Evolutionary conservation across 2,888 invertebrate genomes (phyloP).

Genomic region (Hydrotaea diabolus): DNA sequence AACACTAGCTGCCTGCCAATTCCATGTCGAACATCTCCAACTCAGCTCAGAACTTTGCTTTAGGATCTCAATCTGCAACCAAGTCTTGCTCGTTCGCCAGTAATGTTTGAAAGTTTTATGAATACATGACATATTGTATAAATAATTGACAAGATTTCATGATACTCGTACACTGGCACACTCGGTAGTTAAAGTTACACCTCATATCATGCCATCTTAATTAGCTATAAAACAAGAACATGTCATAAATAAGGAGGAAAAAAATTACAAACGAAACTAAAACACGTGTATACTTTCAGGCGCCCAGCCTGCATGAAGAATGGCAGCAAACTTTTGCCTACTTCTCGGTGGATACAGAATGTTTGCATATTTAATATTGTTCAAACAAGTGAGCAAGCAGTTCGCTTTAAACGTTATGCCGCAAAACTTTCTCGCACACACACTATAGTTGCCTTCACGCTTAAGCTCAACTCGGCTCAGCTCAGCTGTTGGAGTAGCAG

Average conservation of each 20-base stretch:
- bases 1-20: background rate
- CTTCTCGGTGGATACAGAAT: background rate
- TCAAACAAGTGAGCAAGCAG: background rate
- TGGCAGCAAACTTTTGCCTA: background rate
- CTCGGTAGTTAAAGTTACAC: background rate
- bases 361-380: background rate
- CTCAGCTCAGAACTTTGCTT: background rate
- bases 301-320: background rate
- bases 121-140: slow-evolving; percentile 33
- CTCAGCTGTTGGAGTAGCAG: background rate
- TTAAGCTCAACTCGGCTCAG: background rate
- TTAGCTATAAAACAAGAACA: slow-evolving; percentile 8
- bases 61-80: background rate
- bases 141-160: slow-evolving; percentile 34
- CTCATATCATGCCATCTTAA: slow-evolving; percentile 13
- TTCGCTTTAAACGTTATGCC: slow-evolving; percentile 7
- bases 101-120: slow-evolving; percentile 2
- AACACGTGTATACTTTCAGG: background rate
- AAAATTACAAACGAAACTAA: background rate
- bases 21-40: background rate
- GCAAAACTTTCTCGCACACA: slow-evolving; percentile 11
- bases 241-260: no score
- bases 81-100: no score
- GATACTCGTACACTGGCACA: background rate
- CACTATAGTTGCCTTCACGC: slow-evolving; percentile 9